phyloP scores from a whole-genome alignment of 2,797 vertebrate genomes.

The Cossypha niveicapilla region DNA sequence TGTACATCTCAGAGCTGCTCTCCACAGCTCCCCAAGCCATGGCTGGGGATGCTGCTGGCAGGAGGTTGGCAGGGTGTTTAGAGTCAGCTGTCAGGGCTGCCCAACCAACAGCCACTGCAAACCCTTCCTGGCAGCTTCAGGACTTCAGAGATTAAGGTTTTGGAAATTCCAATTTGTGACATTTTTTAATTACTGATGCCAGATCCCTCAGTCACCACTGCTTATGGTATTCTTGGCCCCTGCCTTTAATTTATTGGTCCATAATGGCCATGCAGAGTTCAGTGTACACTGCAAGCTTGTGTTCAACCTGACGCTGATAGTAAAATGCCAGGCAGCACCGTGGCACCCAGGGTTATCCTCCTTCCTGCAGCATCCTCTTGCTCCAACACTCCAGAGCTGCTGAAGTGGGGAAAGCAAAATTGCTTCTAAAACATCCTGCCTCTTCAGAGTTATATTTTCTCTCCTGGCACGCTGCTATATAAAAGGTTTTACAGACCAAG shows the following conservation, averaged over 20 bases:
- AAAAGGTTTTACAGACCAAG: not conserved
- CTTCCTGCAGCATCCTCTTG: not conserved
- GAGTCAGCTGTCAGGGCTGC: not conserved
- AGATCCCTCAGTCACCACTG: not conserved
- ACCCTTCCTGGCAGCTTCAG: not conserved
- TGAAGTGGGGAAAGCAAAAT: not conserved
- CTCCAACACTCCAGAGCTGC: not conserved
- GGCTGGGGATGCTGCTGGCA: not conserved
- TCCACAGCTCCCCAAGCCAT: fast-evolving
- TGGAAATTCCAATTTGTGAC: not conserved
- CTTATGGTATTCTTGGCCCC: not conserved
- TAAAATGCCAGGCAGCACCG: not conserved
- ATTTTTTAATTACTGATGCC: not conserved
- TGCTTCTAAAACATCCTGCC: not conserved
- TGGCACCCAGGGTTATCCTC: not conserved
- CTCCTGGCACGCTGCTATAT: not conserved
- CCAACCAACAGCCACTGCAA: not conserved
- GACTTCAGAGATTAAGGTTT: not conserved
- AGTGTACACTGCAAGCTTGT: not conserved
- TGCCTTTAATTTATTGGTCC: not conserved
- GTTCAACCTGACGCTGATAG: not conserved
- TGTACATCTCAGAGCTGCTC: not conserved
- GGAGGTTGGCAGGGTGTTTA: not conserved
- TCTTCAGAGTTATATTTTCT: not conserved
- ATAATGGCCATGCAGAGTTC: not conserved